A percentile compares a stretch with the other conserved stretches of the same genome.
Conservation (phyloP, 2,888 invertebrate species). For the Argynnis bischoffii region DNA sequence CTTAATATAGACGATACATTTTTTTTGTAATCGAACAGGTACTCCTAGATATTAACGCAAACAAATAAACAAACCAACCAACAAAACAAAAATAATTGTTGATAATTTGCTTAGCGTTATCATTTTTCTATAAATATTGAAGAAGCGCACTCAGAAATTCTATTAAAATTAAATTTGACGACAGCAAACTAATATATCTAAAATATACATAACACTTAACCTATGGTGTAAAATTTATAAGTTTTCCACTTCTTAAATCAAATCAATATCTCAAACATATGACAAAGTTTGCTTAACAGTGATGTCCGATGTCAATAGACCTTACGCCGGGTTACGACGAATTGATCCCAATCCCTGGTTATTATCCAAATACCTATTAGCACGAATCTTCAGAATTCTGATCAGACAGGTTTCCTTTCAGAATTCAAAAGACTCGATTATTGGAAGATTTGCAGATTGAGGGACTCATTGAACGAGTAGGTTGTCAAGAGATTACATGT, state of each 20-base stretch:
- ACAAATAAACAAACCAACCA: not conserved
- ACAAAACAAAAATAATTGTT: not conserved
- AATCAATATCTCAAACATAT: constrained; percentile 3
- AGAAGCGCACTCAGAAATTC: too few relatives aligned
- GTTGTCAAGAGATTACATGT: constrained; percentile 7
- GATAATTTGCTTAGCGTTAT: too few relatives aligned
- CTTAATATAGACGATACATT: too few relatives aligned
- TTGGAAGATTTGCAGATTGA: constrained; percentile 21
- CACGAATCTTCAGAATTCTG: constrained; percentile 29
- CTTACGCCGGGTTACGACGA: constrained; percentile 3
- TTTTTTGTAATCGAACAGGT: too few relatives aligned
- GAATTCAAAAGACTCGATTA: constrained; percentile 25
- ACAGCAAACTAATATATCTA: too few relatives aligned
- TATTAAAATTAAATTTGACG: too few relatives aligned
- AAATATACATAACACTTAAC: too few relatives aligned
- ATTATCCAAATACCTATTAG: constrained; percentile 23
- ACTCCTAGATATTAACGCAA: too few relatives aligned
- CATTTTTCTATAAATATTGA: too few relatives aligned
- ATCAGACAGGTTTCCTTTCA: constrained; percentile 19
- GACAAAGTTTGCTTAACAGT: not conserved
- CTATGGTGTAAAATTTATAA: too few relatives aligned
- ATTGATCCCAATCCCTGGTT: constrained; percentile 13
- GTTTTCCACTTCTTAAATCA: not conserved
- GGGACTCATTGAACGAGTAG: constrained; percentile 1
- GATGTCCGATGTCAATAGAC: constrained; percentile 24